A percentile compares a stretch with the other conserved stretches of the same genome.
These are phyloP conservation scores for Brachirus orientalis DNA, from an alignment of 2,113 vertebrate species.

Conservation along the genomic window DNA sequence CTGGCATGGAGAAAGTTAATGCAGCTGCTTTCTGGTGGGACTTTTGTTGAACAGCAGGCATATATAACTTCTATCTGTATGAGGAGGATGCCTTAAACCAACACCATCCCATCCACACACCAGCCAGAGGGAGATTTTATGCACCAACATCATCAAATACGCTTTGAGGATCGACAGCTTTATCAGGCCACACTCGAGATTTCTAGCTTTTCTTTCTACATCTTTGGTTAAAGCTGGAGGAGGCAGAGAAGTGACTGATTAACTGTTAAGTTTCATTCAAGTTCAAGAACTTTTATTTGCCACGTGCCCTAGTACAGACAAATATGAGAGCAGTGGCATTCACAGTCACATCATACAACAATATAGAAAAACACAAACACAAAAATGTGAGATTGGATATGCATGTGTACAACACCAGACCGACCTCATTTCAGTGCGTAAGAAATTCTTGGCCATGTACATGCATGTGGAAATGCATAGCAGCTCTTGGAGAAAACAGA, in stretches of 20 bases:
- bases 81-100: neutral
- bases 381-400: no score
- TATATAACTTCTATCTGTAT: conserved; percentile 12
- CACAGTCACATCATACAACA: no score
- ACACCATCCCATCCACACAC: neutral
- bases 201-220: neutral
- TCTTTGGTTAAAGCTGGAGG: neutral
- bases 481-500: no score
- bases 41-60: conserved; percentile 37
- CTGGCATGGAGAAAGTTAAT: conserved; percentile 30
- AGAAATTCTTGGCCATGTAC: no score
- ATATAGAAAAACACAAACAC: no score
- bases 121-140: neutral
- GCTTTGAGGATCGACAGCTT: neutral
- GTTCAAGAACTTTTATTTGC: no score
- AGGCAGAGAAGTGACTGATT: neutral
- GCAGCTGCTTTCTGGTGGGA: conserved; percentile 31
- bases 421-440: no score
- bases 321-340: no score
- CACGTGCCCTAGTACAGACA: no score
- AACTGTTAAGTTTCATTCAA: neutral
- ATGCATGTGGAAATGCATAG: no score
- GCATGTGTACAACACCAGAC: no score
- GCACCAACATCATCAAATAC: neutral
- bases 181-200: neutral